Evolutionary conservation across 2,888 invertebrate species (phyloP), one percentile per base, ranked within the genome.

Genomic region (Steinernema carpocapsae): DNA sequence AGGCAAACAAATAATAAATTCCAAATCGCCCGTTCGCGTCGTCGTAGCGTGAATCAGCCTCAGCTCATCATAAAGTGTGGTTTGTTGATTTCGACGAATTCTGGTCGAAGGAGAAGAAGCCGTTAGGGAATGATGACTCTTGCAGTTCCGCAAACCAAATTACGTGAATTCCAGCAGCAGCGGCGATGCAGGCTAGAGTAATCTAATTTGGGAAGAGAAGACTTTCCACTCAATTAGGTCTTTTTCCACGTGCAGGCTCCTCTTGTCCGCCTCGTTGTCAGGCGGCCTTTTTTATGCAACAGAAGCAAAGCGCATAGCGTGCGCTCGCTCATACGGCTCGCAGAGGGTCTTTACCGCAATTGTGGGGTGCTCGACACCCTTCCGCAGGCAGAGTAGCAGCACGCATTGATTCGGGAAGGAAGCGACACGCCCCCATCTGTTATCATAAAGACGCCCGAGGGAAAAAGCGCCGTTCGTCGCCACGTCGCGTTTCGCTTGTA

Each of bases 361-460:
- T 48, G 48, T 48, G 17, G n/a, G n/a, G n/a, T n/a, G n/a, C n/a
- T n/a, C n/a, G n/a, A n/a, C 48, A 6, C 48, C 48, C n/a, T 48
- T 19, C 43, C 14, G 43, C 43, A 10, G 10, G n/a, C n/a, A n/a
- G n/a, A n/a, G n/a, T n/a, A n/a, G 43, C 43, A 7, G 19, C 52
- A 52, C 26, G 37, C 70, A 70, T 70, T 70, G 70, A 43, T 43
- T 70, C 10, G 42, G 70, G 42, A 70, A 22, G 19, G 70, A 37
- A 43, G 19, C 42, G 56, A 3, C 14, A 19, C 56, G 56, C 56
- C 56, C n/a, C 56, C 26, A 22, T 4, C 56, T 22, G 56, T 56
- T 56, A 56, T 56, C 56, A 24, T 56, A 56, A 56, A 56, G 56
- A 56, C 56, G 56, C 56, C 56, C 56, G 56, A 56, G 56, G 56